These are phyloP conservation scores for Jordanella pulchra DNA, from an alignment of 2,797 vertebrate species.

Conservation along the genomic window DNA sequence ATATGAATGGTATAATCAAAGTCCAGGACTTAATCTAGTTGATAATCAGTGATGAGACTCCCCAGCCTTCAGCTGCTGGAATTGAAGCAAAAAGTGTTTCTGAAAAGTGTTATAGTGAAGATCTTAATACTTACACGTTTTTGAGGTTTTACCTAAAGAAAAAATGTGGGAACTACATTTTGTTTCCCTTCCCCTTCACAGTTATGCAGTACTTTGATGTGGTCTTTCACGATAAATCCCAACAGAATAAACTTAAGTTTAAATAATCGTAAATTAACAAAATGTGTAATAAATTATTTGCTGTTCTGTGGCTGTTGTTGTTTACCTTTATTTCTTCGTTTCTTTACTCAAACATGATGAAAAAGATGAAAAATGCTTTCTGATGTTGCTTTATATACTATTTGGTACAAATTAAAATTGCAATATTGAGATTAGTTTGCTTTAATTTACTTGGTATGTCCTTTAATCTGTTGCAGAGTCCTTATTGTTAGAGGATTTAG, in stretches of 20 bases:
- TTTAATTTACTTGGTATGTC: background rate
- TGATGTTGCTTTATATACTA: background rate
- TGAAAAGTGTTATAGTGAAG: background rate
- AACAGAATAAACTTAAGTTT: background rate
- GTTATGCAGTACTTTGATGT: background rate
- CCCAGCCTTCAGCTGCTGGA: background rate
- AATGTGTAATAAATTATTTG: background rate
- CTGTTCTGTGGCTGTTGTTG: too few relatives aligned
- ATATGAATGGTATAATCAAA: background rate
- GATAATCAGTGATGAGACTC: background rate
- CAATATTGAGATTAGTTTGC: too few relatives aligned
- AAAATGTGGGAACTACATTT: background rate
- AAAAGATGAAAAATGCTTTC: background rate
- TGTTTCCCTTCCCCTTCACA: background rate
- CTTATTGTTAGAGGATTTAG: background rate
- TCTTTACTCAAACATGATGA: background rate
- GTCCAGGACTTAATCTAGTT: background rate
- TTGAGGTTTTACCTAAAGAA: too few relatives aligned
- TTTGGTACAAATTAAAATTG: background rate
- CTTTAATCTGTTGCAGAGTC: background rate
- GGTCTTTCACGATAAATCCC: too few relatives aligned
- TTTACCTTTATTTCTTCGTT: too few relatives aligned
- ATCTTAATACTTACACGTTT: background rate
- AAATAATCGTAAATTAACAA: background rate
- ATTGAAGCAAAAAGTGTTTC: background rate